These are phyloP conservation scores for Lapara coniferarum DNA, from an alignment of 2,888 invertebrate genomes.

Conservation along the genomic window DNA sequence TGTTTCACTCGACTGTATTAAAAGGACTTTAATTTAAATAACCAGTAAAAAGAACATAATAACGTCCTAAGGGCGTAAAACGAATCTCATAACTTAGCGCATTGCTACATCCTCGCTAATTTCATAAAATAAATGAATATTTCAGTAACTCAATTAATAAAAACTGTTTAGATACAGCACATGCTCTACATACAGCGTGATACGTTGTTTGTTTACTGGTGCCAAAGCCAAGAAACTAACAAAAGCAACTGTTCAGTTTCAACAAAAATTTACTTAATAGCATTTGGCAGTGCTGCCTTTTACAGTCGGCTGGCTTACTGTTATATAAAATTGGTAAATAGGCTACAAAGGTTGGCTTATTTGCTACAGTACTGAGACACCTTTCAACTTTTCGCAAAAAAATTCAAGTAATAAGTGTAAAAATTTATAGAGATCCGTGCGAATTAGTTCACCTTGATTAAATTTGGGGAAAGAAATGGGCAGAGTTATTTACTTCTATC, in stretches of 20 bases:
- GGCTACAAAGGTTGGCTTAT: constrained; percentile 26
- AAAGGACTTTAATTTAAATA: too few relatives aligned
- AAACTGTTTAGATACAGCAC: constrained; percentile 40
- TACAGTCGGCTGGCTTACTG: constrained; percentile 43
- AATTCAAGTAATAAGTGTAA: constrained; percentile 9
- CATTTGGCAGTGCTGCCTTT: constrained; percentile 59
- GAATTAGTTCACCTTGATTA: constrained; percentile 8
- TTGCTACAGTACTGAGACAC: constrained; percentile 23
- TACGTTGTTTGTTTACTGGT: constrained; percentile 55
- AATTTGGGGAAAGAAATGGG: neutral
- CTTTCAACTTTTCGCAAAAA: constrained; percentile 6
- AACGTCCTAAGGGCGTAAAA: too few relatives aligned
- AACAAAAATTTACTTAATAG: constrained; percentile 62
- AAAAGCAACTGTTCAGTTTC: constrained; percentile 57
- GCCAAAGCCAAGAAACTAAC: constrained; percentile 60
- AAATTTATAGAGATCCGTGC: neutral
- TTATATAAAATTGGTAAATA: constrained; percentile 48
- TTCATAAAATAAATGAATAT: neutral
- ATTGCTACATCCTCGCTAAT: neutral
- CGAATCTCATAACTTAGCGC: too few relatives aligned
- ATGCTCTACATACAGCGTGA: constrained; percentile 49
- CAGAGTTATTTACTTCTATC: neutral
- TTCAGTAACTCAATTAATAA: constrained; percentile 17
- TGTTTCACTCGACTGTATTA: too few relatives aligned
- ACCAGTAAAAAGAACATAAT: too few relatives aligned